phyloP scores from a whole-genome alignment of 2,797 vertebrate species.

The Aselliscus stoliczkanus region DNA sequence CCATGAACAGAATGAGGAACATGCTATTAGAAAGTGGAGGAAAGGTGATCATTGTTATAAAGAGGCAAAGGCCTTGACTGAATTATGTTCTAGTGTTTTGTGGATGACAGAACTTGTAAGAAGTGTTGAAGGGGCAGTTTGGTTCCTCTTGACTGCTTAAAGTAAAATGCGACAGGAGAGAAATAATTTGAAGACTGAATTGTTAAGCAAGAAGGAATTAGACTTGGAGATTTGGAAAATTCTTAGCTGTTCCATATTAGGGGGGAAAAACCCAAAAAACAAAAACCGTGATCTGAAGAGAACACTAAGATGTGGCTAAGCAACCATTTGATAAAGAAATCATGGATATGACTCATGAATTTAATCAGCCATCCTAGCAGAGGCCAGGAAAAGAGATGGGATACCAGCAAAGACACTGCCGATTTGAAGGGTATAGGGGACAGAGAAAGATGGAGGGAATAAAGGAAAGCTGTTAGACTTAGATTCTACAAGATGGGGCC shows the following conservation, averaged over 20 bases:
- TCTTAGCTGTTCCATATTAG: not conserved
- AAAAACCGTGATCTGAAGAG: not conserved
- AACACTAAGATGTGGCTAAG: not conserved
- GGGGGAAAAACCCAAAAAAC: not conserved
- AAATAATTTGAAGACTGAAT: not conserved
- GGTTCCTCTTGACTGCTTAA: not conserved
- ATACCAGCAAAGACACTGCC: not conserved
- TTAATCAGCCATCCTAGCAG: not conserved
- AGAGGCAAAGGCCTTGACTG: not conserved
- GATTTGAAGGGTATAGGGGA: not conserved
- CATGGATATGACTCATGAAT: not conserved
- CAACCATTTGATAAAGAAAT: not conserved
- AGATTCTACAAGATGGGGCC: not conserved
- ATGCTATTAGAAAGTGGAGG: not conserved
- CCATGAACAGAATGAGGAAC: not conserved
- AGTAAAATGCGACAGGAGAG: not conserved
- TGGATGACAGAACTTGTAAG: not conserved
- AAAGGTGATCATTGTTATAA: not conserved
- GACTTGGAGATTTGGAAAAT: not conserved
- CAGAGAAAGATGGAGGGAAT: not conserved
- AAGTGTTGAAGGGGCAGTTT: too few species aligned
- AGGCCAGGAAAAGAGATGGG: not conserved
- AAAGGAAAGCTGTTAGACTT: not conserved
- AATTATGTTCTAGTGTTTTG: not conserved
- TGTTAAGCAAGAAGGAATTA: not conserved